phyloP scores from a whole-genome alignment of 2,113 vertebrate species.

The Anser cygnoides region DNA sequence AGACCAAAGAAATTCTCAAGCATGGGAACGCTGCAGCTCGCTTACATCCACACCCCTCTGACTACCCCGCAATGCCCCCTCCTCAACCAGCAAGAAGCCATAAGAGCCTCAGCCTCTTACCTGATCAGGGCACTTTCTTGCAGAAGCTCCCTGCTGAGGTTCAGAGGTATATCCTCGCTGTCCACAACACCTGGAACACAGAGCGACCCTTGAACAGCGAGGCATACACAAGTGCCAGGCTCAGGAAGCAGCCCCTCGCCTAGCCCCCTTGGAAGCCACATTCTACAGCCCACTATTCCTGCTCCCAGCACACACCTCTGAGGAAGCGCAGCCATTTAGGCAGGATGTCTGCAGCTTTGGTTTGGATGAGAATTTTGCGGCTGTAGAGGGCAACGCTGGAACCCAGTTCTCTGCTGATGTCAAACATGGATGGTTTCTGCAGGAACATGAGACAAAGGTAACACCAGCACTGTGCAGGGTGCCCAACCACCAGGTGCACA shows the following conservation, averaged over 20 bases:
- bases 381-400: slow-evolving; percentile 92
- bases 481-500: not conserved
- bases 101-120: slow-evolving; percentile 70
- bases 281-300: not conserved
- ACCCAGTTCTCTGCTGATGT: slow-evolving; percentile 94
- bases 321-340: slow-evolving; percentile 97
- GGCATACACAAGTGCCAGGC: not conserved
- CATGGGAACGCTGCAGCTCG: not conserved
- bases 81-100: not conserved
- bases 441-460: not conserved
- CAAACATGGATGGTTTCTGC: slow-evolving; percentile 96
- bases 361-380: slow-evolving; percentile 95
- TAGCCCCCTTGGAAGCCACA: not conserved
- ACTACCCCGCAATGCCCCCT: too few species aligned
- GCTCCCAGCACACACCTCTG: slow-evolving; percentile 78
- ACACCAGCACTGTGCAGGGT: not conserved
- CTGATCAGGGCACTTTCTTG: slow-evolving; percentile 95
- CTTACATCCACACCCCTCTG: not conserved
- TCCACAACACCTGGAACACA: slow-evolving; percentile 90
- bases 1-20: not conserved
- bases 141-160: slow-evolving; percentile 96
- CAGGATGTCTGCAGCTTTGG: slow-evolving; percentile 92
- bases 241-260: not conserved
- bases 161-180: slow-evolving; percentile 97
- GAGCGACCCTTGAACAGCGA: not conserved